Evolutionary conservation across 2,797 vertebrate genomes (phyloP).

Genomic region (Arrhamphus sclerolepis): DNA sequence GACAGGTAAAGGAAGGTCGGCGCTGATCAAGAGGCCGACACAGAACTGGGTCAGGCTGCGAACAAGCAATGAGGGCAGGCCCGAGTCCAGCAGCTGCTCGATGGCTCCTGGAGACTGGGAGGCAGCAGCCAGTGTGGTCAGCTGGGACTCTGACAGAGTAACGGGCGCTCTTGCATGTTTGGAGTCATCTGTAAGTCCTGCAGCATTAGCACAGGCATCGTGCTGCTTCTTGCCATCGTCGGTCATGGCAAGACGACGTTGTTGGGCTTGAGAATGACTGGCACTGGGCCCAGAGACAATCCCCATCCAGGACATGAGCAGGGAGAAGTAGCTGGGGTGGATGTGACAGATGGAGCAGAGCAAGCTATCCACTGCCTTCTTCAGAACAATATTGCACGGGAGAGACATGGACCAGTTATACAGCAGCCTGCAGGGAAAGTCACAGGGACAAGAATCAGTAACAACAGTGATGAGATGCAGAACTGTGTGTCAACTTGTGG

Average conservation of each 20-base stretch:
- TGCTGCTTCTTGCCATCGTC: slow-evolving; percentile 97
- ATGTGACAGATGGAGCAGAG: slow-evolving; percentile 98
- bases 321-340: slow-evolving; percentile 96
- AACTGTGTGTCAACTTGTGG: background rate
- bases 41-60: slow-evolving; percentile 94
- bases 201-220: slow-evolving; percentile 73
- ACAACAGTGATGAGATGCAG: background rate
- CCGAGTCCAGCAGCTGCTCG: slow-evolving; percentile 95
- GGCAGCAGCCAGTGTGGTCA: slow-evolving; percentile 92
- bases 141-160: slow-evolving; percentile 90
- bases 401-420: slow-evolving; percentile 99
- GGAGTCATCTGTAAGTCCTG: slow-evolving; percentile 93
- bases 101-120: slow-evolving; percentile 98
- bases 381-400: slow-evolving; percentile 94
- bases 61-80: slow-evolving; percentile 92
- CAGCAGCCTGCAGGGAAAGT: slow-evolving; percentile 81
- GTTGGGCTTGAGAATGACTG: slow-evolving; percentile 81
- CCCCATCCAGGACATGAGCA: slow-evolving; percentile 99
- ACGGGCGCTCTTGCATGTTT: slow-evolving; percentile 92
- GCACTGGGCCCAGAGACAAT: slow-evolving; percentile 86
- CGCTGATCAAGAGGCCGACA: slow-evolving; percentile 87
- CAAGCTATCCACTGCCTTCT: slow-evolving; percentile 98
- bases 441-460: background rate
- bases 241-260: slow-evolving; percentile 92
- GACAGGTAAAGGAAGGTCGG: slow-evolving; percentile 86